Base-by-base conservation (phyloP, 1,140 invertebrate genomes). In the Bombus consobrinus region DNA sequence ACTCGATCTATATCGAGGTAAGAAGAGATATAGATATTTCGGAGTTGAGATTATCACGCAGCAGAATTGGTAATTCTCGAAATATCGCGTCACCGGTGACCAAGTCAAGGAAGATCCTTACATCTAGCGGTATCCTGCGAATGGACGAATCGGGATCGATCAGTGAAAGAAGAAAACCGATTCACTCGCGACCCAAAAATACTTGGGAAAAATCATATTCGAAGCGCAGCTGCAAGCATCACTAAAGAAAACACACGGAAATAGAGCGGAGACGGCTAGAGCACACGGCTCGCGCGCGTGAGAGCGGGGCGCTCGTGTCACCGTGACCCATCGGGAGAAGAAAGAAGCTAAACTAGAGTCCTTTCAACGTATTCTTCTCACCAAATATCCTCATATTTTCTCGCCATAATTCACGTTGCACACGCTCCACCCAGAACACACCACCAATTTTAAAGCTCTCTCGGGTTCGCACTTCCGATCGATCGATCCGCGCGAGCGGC, bases 231-330 rank as follows among this genome's bases (percentile, higher is more conserved):
- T 83, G 82, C 82, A 71, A 25, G 47, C 81, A 53, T 62, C 64
- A 79, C 28, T 62, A 84, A 79, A 59, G 82, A 78, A 84, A 84
- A 79, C 75, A 79, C 82, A 78, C 82, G 75, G 75, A 84, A 84
- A 84, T 84, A 84, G 82, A 84, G 82, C 81, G 47, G n/a, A n/a
- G 6, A 64, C 71, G 43, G 15, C n/a, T 75, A 82, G 81, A 74
- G 69, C 66, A 18, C 25, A 13, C n/a, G 22, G 62, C 18, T 9
- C 32, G 64, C 32, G 64, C 64, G 64, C 32, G 64, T 8, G 2
- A 18, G 64, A 18, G 13, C 15, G 64, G 8, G n/a, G n/a, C n/a
- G 62, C n/a, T 64, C 13, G 62, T 64, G 62, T 64, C 62, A 64
- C n/a, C n/a, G 62, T 4, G n/a, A 64, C 13, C 28, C 25, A 32